Evolutionary conservation across 2,113 vertebrate genomes (phyloP), one percentile per base, ranked within the genome.

Genomic region (Tapirus terrestris): DNA sequence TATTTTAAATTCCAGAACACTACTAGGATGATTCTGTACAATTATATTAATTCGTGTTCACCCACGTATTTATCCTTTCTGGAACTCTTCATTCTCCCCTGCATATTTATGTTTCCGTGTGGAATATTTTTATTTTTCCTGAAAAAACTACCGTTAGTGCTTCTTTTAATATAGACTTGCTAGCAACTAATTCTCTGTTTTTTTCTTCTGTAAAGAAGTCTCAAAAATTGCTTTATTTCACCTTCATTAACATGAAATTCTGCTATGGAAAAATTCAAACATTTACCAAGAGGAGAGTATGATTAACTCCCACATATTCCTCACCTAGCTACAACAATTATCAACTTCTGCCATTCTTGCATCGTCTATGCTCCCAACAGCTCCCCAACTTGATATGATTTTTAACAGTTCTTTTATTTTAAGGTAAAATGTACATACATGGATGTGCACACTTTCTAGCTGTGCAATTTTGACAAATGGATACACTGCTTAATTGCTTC

Each of bases 141-240:
- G 53, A 86, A 86, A 82, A 70, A n/a, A 36, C 36, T 67, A 51
- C 27, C 29, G 45, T 87, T 65, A 72, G 0, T 13, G 11, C 70
- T 88, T 81, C 43, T 89, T 73, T 94, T 60, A 81, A 73, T 89
- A 80, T 25, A 91, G 17, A 73, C 23, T 84, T 95, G 27, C 76
- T 60, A 14, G 33, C 18, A 73, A 89, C 8, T 43, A 39, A 67
- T 89, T 86, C 43, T 91, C 72, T 86, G 12, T 14, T 58, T 70
- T 58, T 82, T 81, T 18, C n/a, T 67, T 73, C 48, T 39, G 72
- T 39, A 70, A 61, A 72, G 56, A 82, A 60, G 53, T 76, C 23
- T 65, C 33, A 51, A 58, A 96, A 88, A 31, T 25, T 53, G 63
- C 27, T 89, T 65, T 25, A 70, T 29, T 84, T 61, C 21, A 84